Percentiles rank a stretch among this genome's conserved stretches.
Evolutionary conservation across 2,888 invertebrate species (phyloP).

Genomic region (Drosophila sordidula): DNA sequence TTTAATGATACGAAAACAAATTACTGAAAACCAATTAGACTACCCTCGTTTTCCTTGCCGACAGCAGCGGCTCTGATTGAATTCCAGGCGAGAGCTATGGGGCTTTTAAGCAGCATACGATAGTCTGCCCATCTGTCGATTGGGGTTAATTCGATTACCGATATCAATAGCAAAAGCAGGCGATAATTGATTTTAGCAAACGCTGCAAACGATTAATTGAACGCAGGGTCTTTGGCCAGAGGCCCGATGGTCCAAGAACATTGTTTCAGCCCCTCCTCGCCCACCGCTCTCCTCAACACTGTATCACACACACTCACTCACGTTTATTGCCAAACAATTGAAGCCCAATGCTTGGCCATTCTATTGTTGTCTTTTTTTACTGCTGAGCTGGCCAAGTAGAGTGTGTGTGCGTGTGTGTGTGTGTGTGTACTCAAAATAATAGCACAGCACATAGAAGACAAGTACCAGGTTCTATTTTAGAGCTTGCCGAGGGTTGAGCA

Average conservation of each 20-base stretch:
- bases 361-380: conserved; percentile 63
- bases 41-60: not conserved
- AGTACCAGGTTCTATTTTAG: conserved; percentile 25
- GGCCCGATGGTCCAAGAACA: conserved; percentile 7
- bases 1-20: too few species aligned
- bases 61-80: conserved; percentile 19
- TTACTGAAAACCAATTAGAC: not conserved
- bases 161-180: conserved; percentile 41
- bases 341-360: conserved; percentile 46
- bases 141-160: conserved; percentile 62
- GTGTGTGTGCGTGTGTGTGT: conserved; percentile 20
- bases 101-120: conserved; percentile 10
- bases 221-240: conserved; percentile 16
- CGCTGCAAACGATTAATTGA: conserved; percentile 66
- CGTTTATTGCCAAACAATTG: conserved; percentile 58
- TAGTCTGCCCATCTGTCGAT: conserved; percentile 22
- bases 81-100: conserved; percentile 1
- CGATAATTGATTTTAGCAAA: conserved; percentile 71
- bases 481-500: conserved; percentile 6
- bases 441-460: conserved; percentile 60
- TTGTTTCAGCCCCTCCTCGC: not conserved
- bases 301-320: conserved; percentile 1
- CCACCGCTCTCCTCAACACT: not conserved
- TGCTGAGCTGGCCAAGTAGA: conserved; percentile 57
- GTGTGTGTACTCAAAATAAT: conserved; percentile 73